These are phyloP conservation scores for Leptopilina drosophilae DNA, from an alignment of 2,888 invertebrate genomes.

Conservation along the genomic window DNA sequence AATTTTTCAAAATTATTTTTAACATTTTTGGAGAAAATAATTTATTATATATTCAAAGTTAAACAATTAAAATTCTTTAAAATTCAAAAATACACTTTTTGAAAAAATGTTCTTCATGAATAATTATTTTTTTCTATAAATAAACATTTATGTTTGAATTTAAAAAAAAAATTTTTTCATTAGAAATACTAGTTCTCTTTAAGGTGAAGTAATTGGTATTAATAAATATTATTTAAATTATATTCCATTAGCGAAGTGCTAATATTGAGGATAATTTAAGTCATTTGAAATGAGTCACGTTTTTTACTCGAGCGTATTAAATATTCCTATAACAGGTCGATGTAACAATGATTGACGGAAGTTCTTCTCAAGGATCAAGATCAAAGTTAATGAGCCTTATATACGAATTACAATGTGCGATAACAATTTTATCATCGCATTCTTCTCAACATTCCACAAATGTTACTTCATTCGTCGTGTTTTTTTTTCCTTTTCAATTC, in stretches of 20 bases:
- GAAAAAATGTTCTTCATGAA: no score
- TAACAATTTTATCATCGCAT: slow-evolving; percentile 20
- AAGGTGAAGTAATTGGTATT: no score
- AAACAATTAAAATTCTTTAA: no score
- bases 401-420: slow-evolving; percentile 20
- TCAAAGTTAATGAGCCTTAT: slow-evolving; percentile 29
- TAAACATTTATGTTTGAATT: no score
- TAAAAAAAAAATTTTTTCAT: no score
- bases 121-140: no score
- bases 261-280: slow-evolving; percentile 5
- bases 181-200: no score
- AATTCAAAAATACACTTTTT: no score
- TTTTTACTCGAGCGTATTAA: slow-evolving; percentile 22
- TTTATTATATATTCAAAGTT: no score
- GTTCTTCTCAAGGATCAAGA: slow-evolving; percentile 35
- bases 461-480: neutral
- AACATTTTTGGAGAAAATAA: no score
- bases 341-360: slow-evolving; percentile 27
- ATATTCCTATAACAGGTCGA: slow-evolving; percentile 5
- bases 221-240: neutral
- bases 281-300: neutral
- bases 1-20: no score
- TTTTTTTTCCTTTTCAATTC: neutral
- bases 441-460: slow-evolving; percentile 12
- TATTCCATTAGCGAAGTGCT: neutral